Conservation (phyloP, 2,113 vertebrate species). For the Cephalopterus ornatus region DNA sequence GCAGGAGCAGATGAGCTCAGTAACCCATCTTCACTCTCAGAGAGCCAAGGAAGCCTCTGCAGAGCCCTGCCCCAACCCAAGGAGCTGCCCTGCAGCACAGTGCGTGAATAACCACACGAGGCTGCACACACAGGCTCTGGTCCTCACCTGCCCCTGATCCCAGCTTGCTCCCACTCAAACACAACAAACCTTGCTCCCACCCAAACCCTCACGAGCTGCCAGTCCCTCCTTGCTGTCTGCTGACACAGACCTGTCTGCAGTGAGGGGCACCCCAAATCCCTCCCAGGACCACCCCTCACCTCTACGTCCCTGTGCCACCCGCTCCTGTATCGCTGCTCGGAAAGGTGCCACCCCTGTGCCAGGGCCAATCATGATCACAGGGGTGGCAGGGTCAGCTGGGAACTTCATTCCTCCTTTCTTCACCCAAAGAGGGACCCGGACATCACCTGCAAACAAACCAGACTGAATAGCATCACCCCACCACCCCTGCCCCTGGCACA, state of each 20-base stretch:
- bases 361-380: constrained; percentile 91
- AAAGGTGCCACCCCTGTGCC: constrained; percentile 96
- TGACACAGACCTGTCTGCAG: not conserved
- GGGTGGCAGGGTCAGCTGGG: constrained; percentile 71
- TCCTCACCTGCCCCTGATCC: not conserved
- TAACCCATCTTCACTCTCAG: not conserved
- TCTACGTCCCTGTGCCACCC: constrained; percentile 70
- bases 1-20: not conserved
- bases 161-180: not conserved
- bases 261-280: rapidly evolving
- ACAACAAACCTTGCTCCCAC: not conserved
- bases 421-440: constrained; percentile 88
- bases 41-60: not conserved
- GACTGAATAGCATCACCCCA: not conserved
- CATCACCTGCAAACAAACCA: constrained; percentile 65
- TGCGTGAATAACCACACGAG: not conserved
- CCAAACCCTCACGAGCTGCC: not conserved
- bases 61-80: not conserved
- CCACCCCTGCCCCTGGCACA: not conserved
- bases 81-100: not conserved
- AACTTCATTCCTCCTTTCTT: constrained; percentile 86
- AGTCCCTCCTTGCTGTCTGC: not conserved
- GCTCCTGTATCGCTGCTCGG: constrained; percentile 87
- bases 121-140: not conserved
- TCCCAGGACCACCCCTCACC: constrained; percentile 67